Percentiles rank a stretch among this genome's conserved stretches.
Conservation (phyloP, 2,888 invertebrate species). For the Eupithecia centaureata region DNA sequence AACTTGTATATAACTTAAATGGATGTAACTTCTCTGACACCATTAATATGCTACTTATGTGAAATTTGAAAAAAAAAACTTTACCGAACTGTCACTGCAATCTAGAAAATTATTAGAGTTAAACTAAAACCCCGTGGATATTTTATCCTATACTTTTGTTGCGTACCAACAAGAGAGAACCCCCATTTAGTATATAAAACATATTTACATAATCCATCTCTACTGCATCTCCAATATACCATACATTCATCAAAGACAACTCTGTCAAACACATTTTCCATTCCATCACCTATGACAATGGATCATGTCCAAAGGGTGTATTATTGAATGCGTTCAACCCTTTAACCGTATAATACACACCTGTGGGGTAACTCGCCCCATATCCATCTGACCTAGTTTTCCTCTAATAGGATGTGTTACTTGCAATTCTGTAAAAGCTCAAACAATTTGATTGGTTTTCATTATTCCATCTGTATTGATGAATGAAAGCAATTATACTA, state of each 20-base stretch:
- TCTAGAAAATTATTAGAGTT: background rate
- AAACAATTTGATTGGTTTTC: background rate
- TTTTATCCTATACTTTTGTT: background rate
- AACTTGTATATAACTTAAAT: background rate
- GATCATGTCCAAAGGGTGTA: constrained; percentile 51
- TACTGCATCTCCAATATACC: constrained; percentile 2
- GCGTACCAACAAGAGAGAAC: background rate
- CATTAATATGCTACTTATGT: background rate
- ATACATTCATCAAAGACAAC: constrained; percentile 20
- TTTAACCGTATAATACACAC: constrained; percentile 47
- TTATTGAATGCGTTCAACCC: constrained; percentile 69
- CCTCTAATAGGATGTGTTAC: constrained; percentile 26
- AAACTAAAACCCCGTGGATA: background rate
- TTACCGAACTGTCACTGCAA: background rate
- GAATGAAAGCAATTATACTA: constrained; percentile 4
- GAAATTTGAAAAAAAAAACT: background rate
- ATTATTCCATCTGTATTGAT: background rate
- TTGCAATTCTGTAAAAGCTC: background rate
- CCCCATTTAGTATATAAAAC: background rate
- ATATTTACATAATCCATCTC: background rate
- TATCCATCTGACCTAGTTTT: constrained; percentile 65
- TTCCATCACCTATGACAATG: constrained; percentile 56
- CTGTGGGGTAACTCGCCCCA: constrained; percentile 54
- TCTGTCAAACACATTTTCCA: constrained; percentile 62
- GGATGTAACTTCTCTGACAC: background rate